Conservation (phyloP, 2,113 vertebrate species). For the Cottus gobio region DNA sequence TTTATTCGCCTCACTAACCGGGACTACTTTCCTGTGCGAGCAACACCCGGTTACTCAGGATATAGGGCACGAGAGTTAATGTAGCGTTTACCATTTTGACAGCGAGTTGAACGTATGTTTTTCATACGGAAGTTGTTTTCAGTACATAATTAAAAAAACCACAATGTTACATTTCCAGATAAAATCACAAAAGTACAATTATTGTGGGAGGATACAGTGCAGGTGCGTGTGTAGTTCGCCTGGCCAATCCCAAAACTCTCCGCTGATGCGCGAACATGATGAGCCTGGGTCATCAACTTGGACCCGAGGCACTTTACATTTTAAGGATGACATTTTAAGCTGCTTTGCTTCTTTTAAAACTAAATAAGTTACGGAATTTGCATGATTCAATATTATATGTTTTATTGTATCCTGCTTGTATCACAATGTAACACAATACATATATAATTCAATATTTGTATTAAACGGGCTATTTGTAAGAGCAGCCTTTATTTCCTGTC, state of each 20-base stretch:
- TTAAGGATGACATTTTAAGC: not conserved
- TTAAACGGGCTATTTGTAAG: not conserved
- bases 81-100: not conserved
- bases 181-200: not conserved
- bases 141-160: fast-evolving
- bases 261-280: not conserved
- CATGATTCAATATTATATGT: not conserved
- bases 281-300: not conserved
- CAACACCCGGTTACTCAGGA: constrained; percentile 30
- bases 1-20: constrained; percentile 66
- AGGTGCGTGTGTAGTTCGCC: constrained; percentile 24
- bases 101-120: not conserved
- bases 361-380: not conserved
- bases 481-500: not conserved
- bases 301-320: not conserved
- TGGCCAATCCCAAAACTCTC: constrained; percentile 1
- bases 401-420: no score
- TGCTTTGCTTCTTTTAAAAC: not conserved
- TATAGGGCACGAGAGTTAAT: constrained; percentile 20
- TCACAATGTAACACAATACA: not conserved
- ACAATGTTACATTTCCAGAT: fast-evolving
- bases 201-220: constrained; percentile 15
- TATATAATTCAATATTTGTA: not conserved
- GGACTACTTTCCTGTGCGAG: constrained; percentile 78
- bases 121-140: not conserved